Base-by-base conservation (phyloP, 2,888 invertebrate genomes). In the Heliconius sara region DNA sequence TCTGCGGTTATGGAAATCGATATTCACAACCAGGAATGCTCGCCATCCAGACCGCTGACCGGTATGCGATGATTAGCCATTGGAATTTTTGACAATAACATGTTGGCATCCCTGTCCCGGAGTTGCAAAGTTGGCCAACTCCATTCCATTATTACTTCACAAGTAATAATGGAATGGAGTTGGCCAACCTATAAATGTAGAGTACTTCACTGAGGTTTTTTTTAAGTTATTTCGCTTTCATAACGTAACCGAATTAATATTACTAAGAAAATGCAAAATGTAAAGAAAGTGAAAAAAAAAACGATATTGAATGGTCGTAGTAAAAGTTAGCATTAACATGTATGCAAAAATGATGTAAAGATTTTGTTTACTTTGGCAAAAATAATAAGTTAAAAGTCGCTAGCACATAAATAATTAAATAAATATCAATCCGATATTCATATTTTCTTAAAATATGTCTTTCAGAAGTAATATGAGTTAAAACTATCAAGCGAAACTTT, bases 61-160 rank as follows among this genome's bases (percentile, higher is more conserved):
- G 81, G 74, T 70, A 81, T 79, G 79, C 79, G 34, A 30, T 79
- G 79, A 81, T 81, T 81, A 81, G 71, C 71, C 66, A 67, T 79
- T 65, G 79, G 79, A 77, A 79, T 77, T 79, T 81, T 79, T 77
- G 71, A 63, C 71, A 47, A 75, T 76, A 71, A 80, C 76, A 76
- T 77, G 47, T 52, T 39, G 72, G 65, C 73, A 63, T 63, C 66
- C 30, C 70, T 52, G 76, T 25, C 65, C 57, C 66, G 72, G 34
- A 78, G 39, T 39, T 27, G 73, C 25, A 66, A 74, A 67, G 27
- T 74, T 78, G 43, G n/a, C 66, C 34, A 67, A 43, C 27, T 22
- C 27, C 39, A 43, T 34, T 43, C 63, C 60, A 19, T 60, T 78
- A 57, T 67, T 73, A 72, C 75, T 65, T 78, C 47, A 30, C 47